Base-by-base conservation (phyloP, 2,797 vertebrate species). In the Coilia nasus region DNA sequence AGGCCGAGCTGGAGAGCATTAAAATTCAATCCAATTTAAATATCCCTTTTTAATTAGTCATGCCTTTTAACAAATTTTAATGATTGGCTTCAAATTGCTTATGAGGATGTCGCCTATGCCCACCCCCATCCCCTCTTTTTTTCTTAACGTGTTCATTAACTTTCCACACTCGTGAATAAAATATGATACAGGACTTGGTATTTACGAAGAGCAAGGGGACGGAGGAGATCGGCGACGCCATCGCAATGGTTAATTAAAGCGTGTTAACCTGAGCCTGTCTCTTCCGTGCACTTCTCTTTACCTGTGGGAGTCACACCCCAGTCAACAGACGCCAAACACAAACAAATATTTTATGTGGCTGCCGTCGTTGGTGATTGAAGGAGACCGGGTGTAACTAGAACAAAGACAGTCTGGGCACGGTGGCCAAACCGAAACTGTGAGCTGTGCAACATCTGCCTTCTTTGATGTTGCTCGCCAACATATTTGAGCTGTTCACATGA, bases 31-130 rank as follows among this genome's bases (percentile, higher is more conserved):
- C 92, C 93, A 90, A 93, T 95, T 95, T 94, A 95, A 95, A 96
- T 94, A 93, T 95, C 95, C 86, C 95, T 93, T 93, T 95, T 95
- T 96, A 96, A 96, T 96, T 96, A 96, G 95, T 96, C 95, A 96
- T 95, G 95, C 92, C 92, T 96, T 96, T 95, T 96, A 96, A 96
- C 94, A 93, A 93, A 95, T 95, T 95, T 94, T 95, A 94, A 96
- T 95, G 95, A 95, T 94, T 95, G 94, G 94, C 90, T 95, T 93
- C 89, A 93, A 95, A 94, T 94, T 95, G 94, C 95, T 78, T 92
- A 87, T 91, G 92, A 93, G 93, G 92, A 93, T 90, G 92, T 92
- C 88, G 84, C 85, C 67, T 86, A 92, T 93, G 90, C 91, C 35
- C 17, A 6, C 67, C 31, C 28, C 31, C 31, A 15, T 31, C 71